Evolutionary conservation across 2,888 invertebrate species (phyloP).

Genomic region (Parnassius apollo): DNA sequence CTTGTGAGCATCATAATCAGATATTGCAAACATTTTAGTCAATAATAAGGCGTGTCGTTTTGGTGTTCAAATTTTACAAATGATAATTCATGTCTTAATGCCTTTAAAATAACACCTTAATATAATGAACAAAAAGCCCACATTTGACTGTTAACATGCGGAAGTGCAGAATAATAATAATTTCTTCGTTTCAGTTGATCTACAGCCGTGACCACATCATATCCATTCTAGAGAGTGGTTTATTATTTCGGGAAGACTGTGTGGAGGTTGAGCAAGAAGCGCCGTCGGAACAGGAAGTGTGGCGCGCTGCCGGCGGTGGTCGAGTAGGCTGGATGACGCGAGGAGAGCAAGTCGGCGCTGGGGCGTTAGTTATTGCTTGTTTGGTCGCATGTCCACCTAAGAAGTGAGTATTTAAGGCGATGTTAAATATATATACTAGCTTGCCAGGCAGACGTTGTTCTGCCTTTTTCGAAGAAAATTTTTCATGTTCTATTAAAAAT

Average conservation of each 20-base stretch:
- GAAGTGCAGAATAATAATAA: background rate
- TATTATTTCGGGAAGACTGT: slow-evolving; percentile 71
- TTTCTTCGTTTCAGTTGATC: slow-evolving; percentile 47
- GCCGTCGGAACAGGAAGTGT: slow-evolving; percentile 47
- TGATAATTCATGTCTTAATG: no score
- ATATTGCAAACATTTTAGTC: no score
- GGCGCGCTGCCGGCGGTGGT: slow-evolving; percentile 49
- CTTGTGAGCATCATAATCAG: background rate
- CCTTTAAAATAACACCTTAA: background rate
- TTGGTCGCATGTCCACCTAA: slow-evolving; percentile 50
- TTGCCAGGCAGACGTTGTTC: no score
- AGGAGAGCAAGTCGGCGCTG: slow-evolving; percentile 48
- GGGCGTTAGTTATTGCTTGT: slow-evolving; percentile 36
- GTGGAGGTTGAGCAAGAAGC: slow-evolving; percentile 64
- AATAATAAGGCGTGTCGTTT: no score
- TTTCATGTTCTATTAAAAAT: no score
- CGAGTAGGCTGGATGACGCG: slow-evolving; percentile 57
- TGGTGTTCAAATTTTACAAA: no score
- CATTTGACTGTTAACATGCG: background rate
- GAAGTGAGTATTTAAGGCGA: slow-evolving; percentile 40
- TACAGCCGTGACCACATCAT: slow-evolving; percentile 57
- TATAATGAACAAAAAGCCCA: background rate
- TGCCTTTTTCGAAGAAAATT: no score
- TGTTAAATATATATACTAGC: background rate
- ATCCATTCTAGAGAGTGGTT: slow-evolving; percentile 64